phyloP scores from a whole-genome alignment of 2,888 invertebrate species.

The Cosmia pyralina region DNA sequence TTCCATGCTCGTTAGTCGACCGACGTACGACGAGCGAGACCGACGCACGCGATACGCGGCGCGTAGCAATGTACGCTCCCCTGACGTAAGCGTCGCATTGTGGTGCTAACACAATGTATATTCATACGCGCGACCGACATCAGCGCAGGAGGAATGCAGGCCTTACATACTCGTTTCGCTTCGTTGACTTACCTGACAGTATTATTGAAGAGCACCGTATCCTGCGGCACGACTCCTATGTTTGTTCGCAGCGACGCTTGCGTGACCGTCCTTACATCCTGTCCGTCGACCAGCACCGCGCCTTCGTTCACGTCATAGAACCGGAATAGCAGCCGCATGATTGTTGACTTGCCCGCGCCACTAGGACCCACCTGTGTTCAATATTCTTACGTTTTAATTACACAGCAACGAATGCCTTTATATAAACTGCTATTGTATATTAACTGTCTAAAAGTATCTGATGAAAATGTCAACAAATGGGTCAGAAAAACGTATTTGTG shows the following conservation, averaged over 20 bases:
- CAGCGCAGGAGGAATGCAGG: no score
- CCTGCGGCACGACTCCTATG: conserved; percentile 99
- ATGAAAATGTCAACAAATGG: not conserved
- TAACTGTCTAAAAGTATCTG: not conserved
- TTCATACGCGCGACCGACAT: no score
- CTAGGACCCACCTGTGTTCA: conserved; percentile 94
- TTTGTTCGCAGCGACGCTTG: conserved; percentile 95
- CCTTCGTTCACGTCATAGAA: conserved; percentile 98
- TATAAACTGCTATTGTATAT: not conserved
- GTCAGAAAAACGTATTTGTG: not conserved
- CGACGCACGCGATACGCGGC: no score
- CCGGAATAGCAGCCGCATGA: conserved; percentile 97
- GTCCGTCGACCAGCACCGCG: conserved; percentile 95
- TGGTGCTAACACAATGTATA: no score
- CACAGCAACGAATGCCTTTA: not conserved
- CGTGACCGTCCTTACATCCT: conserved; percentile 96
- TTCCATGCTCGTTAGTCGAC: no score
- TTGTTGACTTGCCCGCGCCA: conserved; percentile 98
- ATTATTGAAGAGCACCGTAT: conserved; percentile 98
- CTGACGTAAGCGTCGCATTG: no score
- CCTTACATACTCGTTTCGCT: not conserved
- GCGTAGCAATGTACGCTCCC: no score
- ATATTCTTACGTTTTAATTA: not conserved
- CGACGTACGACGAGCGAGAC: no score
- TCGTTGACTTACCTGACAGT: conserved; percentile 92